Conservation (phyloP, 2,888 invertebrate genomes). For the Escarpia spicata region DNA sequence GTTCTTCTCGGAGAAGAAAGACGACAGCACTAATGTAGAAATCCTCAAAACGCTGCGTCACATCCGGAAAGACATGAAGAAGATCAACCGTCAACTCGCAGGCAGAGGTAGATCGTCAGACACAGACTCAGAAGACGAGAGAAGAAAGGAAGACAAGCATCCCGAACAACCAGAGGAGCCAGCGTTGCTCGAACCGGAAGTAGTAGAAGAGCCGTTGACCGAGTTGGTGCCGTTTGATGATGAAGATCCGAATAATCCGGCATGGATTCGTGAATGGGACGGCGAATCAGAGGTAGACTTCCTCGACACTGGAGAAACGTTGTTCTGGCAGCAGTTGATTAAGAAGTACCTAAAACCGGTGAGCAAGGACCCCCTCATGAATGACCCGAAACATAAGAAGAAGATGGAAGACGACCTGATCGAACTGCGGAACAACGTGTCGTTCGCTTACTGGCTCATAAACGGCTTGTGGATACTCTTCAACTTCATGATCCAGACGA, state of each 20-base stretch:
- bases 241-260: constrained; percentile 32
- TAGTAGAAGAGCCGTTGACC: neutral
- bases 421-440: constrained; percentile 88
- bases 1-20: neutral
- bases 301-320: constrained; percentile 73
- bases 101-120: neutral
- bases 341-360: constrained; percentile 87
- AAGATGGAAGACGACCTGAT: constrained; percentile 71
- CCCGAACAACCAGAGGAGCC: neutral
- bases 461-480: constrained; percentile 98
- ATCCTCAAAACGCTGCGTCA: neutral
- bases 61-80: neutral
- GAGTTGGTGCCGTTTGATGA: neutral
- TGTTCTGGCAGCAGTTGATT: constrained; percentile 91
- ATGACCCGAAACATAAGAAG: constrained; percentile 76
- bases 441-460: constrained; percentile 85
- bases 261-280: constrained; percentile 30
- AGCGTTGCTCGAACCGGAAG: neutral
- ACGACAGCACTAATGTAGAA: neutral
- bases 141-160: neutral
- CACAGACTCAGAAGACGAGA: neutral
- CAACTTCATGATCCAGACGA: constrained; percentile 55
- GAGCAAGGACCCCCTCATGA: constrained; percentile 81
- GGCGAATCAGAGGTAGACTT: constrained; percentile 25
- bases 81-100: neutral